Base-by-base conservation (phyloP, 2,113 vertebrate genomes). In the Podarcis cretensis region DNA sequence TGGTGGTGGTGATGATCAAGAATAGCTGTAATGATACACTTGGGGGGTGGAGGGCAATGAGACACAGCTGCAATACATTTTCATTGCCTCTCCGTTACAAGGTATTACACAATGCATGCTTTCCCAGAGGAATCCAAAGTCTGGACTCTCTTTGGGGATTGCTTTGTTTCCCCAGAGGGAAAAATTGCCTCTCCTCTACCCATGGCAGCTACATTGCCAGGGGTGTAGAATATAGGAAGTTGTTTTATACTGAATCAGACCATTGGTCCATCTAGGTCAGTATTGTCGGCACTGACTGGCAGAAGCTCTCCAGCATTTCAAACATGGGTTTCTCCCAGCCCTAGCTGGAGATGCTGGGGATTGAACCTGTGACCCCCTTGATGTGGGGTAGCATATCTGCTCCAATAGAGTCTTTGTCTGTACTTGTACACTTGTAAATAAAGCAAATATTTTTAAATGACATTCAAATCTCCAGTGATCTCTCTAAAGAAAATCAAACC, bases 21-120 rank as follows among this genome's bases (percentile, higher is more conserved):
- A 85, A 35, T 88, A 90, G 93, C 37, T 76, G 93, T 86, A 57
- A 1, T 13, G 91, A 93, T 37, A 90, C 84, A 89, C 90, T 83
- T 1, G 32, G 79, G 57, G 32, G 82, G 81, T 16, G 63, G 30
- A n/a, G 23, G 6, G 27, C 6, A 13, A 3, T 63, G 35, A 90
- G 89, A 40, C 76, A 30, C n/a, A 0, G 21, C 0, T 16, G 88
- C 92, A 65, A 1, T 0, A 8, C 77, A 76, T 90, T 20, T 27
- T 88, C 71, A 35, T 84, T 80, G 3, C 59, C 85, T 90, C 74
- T 76, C 74, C 80, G 21, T n/a, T 66, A 86, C 37, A 63, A 81
- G 63, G 9, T 66, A 71, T 81, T 54, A 85, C 12, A n/a, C 63
- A 89, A 78, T 25, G 5, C 66, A 0, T 13, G 0, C 30, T 48